These are phyloP conservation scores for Anodontia alba DNA, from an alignment of 2,888 invertebrate genomes.

Conservation along the genomic window DNA sequence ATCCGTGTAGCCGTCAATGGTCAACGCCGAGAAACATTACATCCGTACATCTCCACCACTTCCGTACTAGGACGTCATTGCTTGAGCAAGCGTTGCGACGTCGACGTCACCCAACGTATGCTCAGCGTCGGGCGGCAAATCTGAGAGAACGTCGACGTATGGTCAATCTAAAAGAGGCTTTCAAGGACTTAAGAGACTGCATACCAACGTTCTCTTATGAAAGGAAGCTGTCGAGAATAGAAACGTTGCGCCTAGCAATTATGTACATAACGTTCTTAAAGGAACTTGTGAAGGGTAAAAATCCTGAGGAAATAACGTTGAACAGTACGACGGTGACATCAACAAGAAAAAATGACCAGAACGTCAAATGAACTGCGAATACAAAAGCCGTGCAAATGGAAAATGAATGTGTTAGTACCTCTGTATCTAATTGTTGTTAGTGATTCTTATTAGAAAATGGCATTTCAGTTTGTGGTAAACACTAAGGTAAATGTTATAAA, in stretches of 20 bases:
- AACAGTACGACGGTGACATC: background rate
- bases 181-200: conserved; percentile 47
- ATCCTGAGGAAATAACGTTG: background rate
- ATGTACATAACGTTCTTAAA: conserved; percentile 48
- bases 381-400: no score
- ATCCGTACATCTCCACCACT: background rate
- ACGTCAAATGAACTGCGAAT: background rate
- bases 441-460: no score
- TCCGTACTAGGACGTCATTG: background rate
- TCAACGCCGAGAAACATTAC: background rate
- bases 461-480: no score
- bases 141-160: conserved; percentile 54
- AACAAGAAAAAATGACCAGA: background rate
- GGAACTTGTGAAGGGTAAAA: conserved; percentile 25
- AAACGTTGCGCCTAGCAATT: conserved; percentile 55
- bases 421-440: no score
- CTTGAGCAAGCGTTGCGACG: conserved; percentile 12
- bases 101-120: conserved; percentile 44
- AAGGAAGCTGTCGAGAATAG: conserved; percentile 54
- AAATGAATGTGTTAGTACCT: no score
- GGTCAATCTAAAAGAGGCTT: conserved; percentile 59
- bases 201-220: conserved; percentile 52
- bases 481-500: no score
- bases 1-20: background rate
- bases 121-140: conserved; percentile 58